A percentile compares a stretch with the other conserved stretches of the same genome.
phyloP scores from a whole-genome alignment of 2,113 vertebrate genomes.

The Micronycteris hirsuta region DNA sequence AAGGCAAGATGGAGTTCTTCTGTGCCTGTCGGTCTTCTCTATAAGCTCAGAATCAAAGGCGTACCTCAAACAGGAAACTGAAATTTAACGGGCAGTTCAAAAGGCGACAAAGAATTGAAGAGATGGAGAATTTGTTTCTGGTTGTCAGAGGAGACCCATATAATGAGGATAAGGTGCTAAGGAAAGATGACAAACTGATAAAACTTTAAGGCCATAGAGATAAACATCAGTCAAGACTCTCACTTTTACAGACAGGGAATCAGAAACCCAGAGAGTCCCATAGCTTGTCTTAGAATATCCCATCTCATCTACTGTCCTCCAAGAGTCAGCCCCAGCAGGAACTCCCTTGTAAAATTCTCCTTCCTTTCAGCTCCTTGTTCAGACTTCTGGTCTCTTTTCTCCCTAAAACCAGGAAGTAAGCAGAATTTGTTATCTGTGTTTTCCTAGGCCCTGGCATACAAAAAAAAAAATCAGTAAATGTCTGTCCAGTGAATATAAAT shows the following conservation, averaged over 20 bases:
- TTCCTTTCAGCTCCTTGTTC: neutral
- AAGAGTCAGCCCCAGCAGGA: neutral
- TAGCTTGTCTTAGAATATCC: neutral
- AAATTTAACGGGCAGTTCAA: slow-evolving; percentile 24
- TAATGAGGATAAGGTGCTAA: neutral
- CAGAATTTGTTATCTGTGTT: neutral
- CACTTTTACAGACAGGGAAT: neutral
- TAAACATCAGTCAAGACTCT: neutral
- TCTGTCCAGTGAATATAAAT: neutral
- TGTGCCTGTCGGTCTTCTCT: neutral
- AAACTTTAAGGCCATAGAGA: neutral
- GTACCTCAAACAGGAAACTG: neutral
- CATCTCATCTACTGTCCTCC: neutral
- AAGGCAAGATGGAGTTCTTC: neutral
- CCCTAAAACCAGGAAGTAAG: neutral
- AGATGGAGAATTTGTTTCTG: neutral
- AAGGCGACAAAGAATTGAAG: neutral
- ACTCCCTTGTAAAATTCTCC: neutral
- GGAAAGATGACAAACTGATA: neutral
- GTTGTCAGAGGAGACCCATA: neutral
- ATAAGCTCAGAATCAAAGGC: neutral
- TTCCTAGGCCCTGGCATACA: neutral
- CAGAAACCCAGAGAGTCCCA: neutral
- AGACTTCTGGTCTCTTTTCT: neutral
- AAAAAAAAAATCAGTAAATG: neutral